Evolutionary conservation across 2,113 vertebrate species (phyloP).

Genomic region (Burhinus oedicnemus): DNA sequence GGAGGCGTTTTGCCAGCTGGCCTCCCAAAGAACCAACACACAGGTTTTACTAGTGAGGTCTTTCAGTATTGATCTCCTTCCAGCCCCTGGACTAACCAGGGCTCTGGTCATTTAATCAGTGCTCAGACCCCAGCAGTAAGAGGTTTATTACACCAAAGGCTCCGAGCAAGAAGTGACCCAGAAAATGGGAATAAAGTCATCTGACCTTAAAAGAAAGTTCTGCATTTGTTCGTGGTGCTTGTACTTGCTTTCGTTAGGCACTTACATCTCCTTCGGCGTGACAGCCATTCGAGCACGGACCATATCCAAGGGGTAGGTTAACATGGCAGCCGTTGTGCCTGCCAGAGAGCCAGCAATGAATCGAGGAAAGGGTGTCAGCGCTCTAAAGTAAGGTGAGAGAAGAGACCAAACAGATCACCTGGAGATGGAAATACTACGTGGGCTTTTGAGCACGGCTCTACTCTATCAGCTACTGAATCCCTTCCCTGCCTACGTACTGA

Average conservation of each 20-base stretch:
- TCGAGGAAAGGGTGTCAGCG: constrained; percentile 88
- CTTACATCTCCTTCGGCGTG: constrained; percentile 98
- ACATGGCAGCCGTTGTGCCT: constrained; percentile 87
- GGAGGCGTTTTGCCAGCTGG: neutral
- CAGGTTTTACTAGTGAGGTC: neutral
- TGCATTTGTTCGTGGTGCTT: neutral
- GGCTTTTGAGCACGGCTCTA: neutral
- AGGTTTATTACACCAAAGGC: neutral
- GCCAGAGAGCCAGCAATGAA: constrained; percentile 92
- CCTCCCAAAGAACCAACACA: neutral
- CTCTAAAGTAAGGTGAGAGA: constrained; percentile 71
- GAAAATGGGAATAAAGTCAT: neutral
- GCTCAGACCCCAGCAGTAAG: neutral
- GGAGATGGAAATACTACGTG: neutral
- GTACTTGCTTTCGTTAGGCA: neutral
- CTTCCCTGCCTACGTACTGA: neutral
- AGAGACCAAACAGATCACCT: constrained; percentile 11
- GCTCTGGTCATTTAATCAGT: neutral
- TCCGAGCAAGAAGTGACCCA: constrained; percentile 9
- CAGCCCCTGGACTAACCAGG: neutral
- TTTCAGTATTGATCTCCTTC: neutral
- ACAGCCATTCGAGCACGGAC: constrained; percentile 98
- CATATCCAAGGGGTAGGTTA: constrained; percentile 97
- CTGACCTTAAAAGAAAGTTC: neutral
- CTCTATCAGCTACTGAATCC: neutral